Base-by-base conservation (phyloP, 2,888 invertebrate species). In the Parnassius apollo region DNA sequence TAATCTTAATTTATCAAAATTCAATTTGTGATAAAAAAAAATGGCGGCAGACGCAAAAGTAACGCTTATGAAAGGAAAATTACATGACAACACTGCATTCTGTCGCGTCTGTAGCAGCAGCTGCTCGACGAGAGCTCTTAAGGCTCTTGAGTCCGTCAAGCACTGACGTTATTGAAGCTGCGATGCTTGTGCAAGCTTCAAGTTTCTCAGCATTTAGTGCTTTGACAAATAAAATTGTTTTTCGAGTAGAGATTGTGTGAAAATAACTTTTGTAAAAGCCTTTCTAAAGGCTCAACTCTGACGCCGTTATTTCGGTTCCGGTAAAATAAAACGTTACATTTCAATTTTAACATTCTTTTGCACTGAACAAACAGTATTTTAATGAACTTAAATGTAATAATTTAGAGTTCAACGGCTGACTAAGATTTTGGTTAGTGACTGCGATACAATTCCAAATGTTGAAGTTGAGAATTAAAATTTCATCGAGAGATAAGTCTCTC, bases 121-220 rank as follows among this genome's bases (percentile, higher is more conserved):
- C 84, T 85, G 85, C 75, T 75, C 67, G 68, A 68, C 72, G 76
- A 78, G 81, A 65, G 75, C 82, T 75, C 82, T 84, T 72, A 73
- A 83, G 75, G 67, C 76, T 69, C 76, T 80, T 71, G 68, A 75
- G 77, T 74, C 69, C 68, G 66, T 77, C 72, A 71, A 75, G 73
- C 68, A 70, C 69, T 66, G 62, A 66, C 72, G 71, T 71, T 70
- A 72, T 74, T 73, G 74, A 74, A 74, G 76, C 73, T 71, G 69
- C 68, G 68, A 70, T 69, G 69, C 74, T 76, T 71, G 69, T 70
- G 74, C 76, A 72, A 74, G 75, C 75, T 76, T 68, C 64, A 74
- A 74, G 70, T 72, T 75, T 73, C 74, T 73, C 71, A 73, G 68
- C 69, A 65, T 70, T 70, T 69, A 72, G 71, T 68, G 68, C 72